phyloP scores from a whole-genome alignment of 1,140 invertebrate species.

The Neelides sp. region DNA sequence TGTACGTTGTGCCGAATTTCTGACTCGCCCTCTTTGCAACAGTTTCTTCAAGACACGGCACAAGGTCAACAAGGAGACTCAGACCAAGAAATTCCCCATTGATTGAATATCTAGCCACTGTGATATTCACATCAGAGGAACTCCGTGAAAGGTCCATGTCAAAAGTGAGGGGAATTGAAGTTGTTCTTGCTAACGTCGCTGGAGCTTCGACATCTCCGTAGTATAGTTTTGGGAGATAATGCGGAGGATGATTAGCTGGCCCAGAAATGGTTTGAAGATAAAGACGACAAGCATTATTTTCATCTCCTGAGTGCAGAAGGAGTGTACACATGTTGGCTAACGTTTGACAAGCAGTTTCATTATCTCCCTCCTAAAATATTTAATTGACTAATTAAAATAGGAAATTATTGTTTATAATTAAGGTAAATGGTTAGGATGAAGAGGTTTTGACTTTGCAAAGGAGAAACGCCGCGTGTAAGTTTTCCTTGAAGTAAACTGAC shows the following conservation, averaged over 20 bases:
- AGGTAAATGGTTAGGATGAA: too few species aligned
- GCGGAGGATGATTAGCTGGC: constrained; percentile 34
- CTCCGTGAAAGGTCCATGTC: constrained; percentile 36
- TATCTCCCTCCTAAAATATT: constrained; percentile 38
- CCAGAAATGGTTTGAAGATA: constrained; percentile 39
- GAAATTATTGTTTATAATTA: constrained; percentile 28
- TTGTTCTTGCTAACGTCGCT: constrained; percentile 39
- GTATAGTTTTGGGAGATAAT: constrained; percentile 42
- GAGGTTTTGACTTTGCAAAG: constrained; percentile 41
- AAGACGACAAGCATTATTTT: constrained; percentile 40
- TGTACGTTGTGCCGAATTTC: constrained; percentile 33
- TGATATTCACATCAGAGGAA: constrained; percentile 32
- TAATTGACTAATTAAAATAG: constrained; percentile 27
- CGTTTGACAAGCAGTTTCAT: constrained; percentile 49
- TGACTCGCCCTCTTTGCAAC: constrained; percentile 25
- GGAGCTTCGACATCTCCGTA: constrained; percentile 41
- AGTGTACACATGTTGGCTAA: constrained; percentile 56
- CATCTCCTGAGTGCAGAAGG: constrained; percentile 42
- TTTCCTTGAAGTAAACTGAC: constrained; percentile 40
- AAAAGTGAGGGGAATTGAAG: constrained; percentile 40
- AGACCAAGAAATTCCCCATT: constrained; percentile 37
- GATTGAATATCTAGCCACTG: constrained; percentile 32
- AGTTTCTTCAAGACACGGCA: constrained; percentile 17
- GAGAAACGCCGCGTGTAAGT: constrained; percentile 39
- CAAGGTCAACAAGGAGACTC: constrained; percentile 27